Evolutionary conservation across 2,888 invertebrate genomes (phyloP).

Genomic region (Zaprionus bogoriensis): DNA sequence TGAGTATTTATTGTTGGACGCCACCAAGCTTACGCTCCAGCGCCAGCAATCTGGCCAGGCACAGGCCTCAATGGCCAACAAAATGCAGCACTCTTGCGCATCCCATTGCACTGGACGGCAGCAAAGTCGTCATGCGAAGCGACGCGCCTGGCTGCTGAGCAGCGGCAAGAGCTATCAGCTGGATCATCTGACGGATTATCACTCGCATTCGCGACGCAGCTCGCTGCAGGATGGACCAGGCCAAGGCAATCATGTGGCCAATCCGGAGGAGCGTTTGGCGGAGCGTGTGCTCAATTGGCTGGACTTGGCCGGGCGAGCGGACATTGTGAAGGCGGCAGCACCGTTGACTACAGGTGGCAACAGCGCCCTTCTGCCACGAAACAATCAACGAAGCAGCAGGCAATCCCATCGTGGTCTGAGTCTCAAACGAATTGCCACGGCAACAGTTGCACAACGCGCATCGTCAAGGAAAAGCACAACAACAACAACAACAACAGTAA

Average conservation of each 20-base stretch:
- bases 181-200: slow-evolving; percentile 46
- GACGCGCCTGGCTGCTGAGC: slow-evolving; percentile 48
- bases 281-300: slow-evolving; percentile 92
- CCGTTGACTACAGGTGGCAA: slow-evolving; percentile 30
- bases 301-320: slow-evolving; percentile 87
- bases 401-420: slow-evolving; percentile 34
- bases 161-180: slow-evolving; percentile 49
- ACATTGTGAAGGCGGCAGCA: slow-evolving; percentile 52
- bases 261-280: slow-evolving; percentile 84
- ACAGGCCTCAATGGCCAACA: slow-evolving; percentile 21
- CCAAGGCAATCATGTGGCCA: slow-evolving; percentile 28
- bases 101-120: slow-evolving; percentile 33
- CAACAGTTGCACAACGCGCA: slow-evolving; percentile 37
- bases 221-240: slow-evolving; percentile 75
- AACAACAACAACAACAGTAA: not conserved
- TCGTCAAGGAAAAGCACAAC: slow-evolving; percentile 26
- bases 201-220: slow-evolving; percentile 68
- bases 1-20: slow-evolving; percentile 58
- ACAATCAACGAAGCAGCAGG: slow-evolving; percentile 35
- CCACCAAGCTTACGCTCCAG: slow-evolving; percentile 63
- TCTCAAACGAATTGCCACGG: slow-evolving; percentile 39
- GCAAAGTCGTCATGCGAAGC: slow-evolving; percentile 46
- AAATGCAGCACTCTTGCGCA: slow-evolving; percentile 6
- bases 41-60: slow-evolving; percentile 53
- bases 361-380: slow-evolving; percentile 26